These are phyloP conservation scores for Verasper variegatus DNA, from an alignment of 2,113 vertebrate species.

Conservation along the genomic window DNA sequence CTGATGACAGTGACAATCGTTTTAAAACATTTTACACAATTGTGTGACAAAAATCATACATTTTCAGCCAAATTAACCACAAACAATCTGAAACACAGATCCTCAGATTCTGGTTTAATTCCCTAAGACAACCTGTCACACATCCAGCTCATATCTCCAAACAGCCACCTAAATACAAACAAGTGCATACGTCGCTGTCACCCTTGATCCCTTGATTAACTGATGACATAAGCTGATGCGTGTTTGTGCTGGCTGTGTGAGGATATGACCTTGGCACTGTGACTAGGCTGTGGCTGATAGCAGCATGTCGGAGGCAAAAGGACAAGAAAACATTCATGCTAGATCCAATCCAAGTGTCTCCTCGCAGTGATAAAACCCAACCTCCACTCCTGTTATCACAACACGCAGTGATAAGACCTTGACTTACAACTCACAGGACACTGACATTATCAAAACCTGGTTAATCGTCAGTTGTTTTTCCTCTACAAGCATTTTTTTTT, in stretches of 20 bases:
- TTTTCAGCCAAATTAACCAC: background rate
- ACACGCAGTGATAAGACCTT: conserved; percentile 9
- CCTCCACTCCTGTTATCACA: conserved; percentile 13
- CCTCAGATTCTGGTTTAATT: background rate
- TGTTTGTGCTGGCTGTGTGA: conserved; percentile 27
- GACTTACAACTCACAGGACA: conserved; percentile 10
- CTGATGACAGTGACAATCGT: no score
- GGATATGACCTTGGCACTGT: conserved; percentile 66
- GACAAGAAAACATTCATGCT: conserved; percentile 1
- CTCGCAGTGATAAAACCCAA: background rate
- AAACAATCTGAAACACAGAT: background rate
- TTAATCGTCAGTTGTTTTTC: background rate
- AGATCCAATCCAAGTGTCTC: conserved; percentile 8
- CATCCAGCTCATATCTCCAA: conserved; percentile 15
- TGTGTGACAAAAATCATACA: background rate
- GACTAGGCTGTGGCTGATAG: conserved; percentile 43
- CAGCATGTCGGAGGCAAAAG: conserved; percentile 22
- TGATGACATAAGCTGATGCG: conserved; percentile 53
- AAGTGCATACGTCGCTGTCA: conserved; percentile 33
- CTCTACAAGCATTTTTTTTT: no score
- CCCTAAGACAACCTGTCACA: background rate
- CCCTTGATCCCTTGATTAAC: conserved; percentile 61
- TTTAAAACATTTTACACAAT: background rate
- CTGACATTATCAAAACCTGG: background rate
- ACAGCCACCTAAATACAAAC: conserved; percentile 48